Percentiles rank a stretch among this genome's conserved stretches.
phyloP scores from a whole-genome alignment of 2,888 invertebrate species.

The Taenaris catops region DNA sequence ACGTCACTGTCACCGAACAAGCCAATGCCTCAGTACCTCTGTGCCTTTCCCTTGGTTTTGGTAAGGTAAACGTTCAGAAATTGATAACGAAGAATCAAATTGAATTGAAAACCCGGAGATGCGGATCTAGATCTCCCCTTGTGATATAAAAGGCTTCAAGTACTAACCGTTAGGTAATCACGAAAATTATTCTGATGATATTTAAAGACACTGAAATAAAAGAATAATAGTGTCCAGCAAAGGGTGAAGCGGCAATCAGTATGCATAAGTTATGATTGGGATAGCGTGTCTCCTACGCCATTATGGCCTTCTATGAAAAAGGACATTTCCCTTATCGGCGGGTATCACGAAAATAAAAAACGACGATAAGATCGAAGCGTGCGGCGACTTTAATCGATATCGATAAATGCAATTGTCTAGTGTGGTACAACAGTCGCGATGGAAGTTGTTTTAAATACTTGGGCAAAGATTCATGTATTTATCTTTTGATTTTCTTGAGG shows the following conservation, averaged over 20 bases:
- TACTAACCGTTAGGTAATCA: too few species aligned
- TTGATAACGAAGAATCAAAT: too few species aligned
- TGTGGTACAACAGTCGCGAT: slow-evolving; percentile 8
- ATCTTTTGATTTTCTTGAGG: slow-evolving; percentile 7
- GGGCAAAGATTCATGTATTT: too few species aligned
- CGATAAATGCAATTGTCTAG: slow-evolving; percentile 27
- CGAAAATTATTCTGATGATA: slow-evolving; percentile 3
- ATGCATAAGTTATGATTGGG: slow-evolving; percentile 72
- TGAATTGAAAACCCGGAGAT: too few species aligned
- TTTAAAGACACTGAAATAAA: slow-evolving; percentile 25
- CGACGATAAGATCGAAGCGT: slow-evolving; percentile 63
- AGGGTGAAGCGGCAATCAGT: slow-evolving; percentile 71
- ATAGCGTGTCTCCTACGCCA: slow-evolving; percentile 70
- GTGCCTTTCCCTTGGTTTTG: too few species aligned
- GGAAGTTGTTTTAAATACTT: slow-evolving; percentile 4
- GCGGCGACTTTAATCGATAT: slow-evolving; percentile 31
- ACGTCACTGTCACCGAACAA: too few species aligned
- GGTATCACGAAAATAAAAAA: slow-evolving; percentile 78
- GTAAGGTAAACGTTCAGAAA: too few species aligned
- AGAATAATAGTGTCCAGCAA: slow-evolving; percentile 43
- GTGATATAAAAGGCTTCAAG: too few species aligned
- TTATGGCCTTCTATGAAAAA: slow-evolving; percentile 77
- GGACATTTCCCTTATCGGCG: slow-evolving; percentile 76
- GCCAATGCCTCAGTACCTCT: too few species aligned
- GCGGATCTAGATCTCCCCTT: too few species aligned